These are phyloP conservation scores for Lophius americanus DNA, from an alignment of 2,797 vertebrate species.

Conservation along the genomic window DNA sequence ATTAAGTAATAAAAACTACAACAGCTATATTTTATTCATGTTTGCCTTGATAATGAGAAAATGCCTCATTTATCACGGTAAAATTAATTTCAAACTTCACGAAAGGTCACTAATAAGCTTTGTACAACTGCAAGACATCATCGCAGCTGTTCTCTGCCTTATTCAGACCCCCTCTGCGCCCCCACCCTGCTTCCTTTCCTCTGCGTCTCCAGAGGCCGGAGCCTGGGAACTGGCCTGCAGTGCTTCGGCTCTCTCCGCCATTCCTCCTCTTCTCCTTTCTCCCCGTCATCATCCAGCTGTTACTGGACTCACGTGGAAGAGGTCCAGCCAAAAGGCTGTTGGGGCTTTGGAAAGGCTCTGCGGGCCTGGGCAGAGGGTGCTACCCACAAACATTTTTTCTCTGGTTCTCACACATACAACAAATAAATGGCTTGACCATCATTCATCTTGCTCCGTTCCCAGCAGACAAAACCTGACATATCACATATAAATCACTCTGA, in stretches of 20 bases:
- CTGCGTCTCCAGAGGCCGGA: constrained; percentile 58
- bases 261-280: constrained; percentile 45
- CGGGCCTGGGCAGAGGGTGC: constrained; percentile 30
- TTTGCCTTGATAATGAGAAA: constrained; percentile 1
- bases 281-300: constrained; percentile 71
- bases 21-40: background rate
- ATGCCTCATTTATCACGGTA: background rate
- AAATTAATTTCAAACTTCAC: constrained; percentile 12
- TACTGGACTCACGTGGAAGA: constrained; percentile 74
- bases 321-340: constrained; percentile 74
- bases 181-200: constrained; percentile 48
- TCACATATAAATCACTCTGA: constrained; percentile 15
- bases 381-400: constrained; percentile 44
- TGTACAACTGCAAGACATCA: constrained; percentile 24
- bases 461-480: constrained; percentile 13
- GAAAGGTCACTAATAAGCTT: constrained; percentile 19
- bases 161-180: background rate
- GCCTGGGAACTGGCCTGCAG: constrained; percentile 77
- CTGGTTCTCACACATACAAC: constrained; percentile 29
- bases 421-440: constrained; percentile 29
- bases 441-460: constrained; percentile 2
- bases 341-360: constrained; percentile 43
- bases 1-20: too few relatives aligned
- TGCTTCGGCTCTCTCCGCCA: constrained; percentile 51
- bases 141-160: constrained; percentile 60